Evolutionary conservation across 2,113 vertebrate species (phyloP).

Genomic region (Xenus cinereus): DNA sequence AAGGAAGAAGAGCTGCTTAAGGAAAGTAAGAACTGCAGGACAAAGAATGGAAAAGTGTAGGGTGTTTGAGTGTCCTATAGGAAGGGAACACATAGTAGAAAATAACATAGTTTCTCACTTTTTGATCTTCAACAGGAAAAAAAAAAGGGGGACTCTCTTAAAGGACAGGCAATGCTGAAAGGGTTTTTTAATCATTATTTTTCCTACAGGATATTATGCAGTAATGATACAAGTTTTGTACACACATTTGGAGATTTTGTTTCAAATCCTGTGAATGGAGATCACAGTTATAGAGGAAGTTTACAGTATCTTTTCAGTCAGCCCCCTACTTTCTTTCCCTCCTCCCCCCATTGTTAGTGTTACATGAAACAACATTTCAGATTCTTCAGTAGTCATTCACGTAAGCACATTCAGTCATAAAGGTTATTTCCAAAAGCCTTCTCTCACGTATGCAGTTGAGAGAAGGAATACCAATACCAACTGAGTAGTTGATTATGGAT

Average conservation of each 20-base stretch:
- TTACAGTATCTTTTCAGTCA: background rate
- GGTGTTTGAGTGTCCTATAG: background rate
- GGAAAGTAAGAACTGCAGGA: background rate
- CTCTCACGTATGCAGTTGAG: constrained; percentile 17
- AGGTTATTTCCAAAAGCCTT: constrained; percentile 37
- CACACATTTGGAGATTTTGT: background rate
- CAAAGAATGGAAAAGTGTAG: background rate
- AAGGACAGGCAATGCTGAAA: background rate
- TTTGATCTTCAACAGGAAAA: background rate
- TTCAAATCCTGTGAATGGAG: background rate
- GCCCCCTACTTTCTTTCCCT: background rate
- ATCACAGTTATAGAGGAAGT: background rate
- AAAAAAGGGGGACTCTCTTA: background rate
- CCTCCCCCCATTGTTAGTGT: background rate
- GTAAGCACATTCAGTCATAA: constrained; percentile 12
- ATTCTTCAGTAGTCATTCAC: background rate
- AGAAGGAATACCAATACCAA: constrained; percentile 4
- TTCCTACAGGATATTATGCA: background rate
- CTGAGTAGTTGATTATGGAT: constrained; percentile 54
- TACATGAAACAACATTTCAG: background rate
- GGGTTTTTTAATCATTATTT: background rate
- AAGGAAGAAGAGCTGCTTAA: background rate
- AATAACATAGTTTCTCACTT: background rate
- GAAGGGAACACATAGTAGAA: background rate
- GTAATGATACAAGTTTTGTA: background rate